Base-by-base conservation (phyloP, 2,113 vertebrate genomes). In the Labeo catla region DNA sequence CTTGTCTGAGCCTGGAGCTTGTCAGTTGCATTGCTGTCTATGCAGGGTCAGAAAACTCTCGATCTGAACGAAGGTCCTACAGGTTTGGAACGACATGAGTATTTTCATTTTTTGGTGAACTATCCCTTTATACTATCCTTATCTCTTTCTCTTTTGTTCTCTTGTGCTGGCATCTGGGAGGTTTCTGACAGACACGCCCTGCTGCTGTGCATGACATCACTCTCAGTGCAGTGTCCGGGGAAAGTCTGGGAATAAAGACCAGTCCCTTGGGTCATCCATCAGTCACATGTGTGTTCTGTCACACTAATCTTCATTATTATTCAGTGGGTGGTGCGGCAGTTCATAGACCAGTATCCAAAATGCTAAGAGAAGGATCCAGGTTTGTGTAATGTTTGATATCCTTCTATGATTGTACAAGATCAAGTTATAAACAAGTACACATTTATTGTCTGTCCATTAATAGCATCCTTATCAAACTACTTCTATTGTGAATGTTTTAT, bases 231-330 rank as follows among this genome's bases (percentile, higher is more conserved):
- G 54, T 6, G 6, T 61, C 36, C 21, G 21, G 77, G 54, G 6
- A 45, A 61, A 80, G 36, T 61, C 77, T 61, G 19, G 36, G 11
- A 45, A 80, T 80, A 61, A 80, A 80, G 54, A 7, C 11, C 11
- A 4, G 11, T 59, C 77, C 77, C 77, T n/a, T 59, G 54, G 77
- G 21, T 13, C 54, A 19, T 2, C 11, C 16, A 13, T 59, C 52
- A 59, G 34, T 78, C 54, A 79, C n/a, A 45, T n/a, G 1, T 45
- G 52, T 78, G 19, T 43, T 43, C 21, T 43, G 36, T 80, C 36
- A 79, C 21, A 61, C 43, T 11, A 61, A 79, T 43, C 54, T 61
- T 43, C 54, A 79, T 15, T 61, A 79, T 79, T 61, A n/a, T 45
- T 61, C 54, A 61, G 11, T 45, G 54, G 54, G 77, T 61, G 77